Conservation (phyloP, 1,140 invertebrate species). For the Brachionus angularis region DNA sequence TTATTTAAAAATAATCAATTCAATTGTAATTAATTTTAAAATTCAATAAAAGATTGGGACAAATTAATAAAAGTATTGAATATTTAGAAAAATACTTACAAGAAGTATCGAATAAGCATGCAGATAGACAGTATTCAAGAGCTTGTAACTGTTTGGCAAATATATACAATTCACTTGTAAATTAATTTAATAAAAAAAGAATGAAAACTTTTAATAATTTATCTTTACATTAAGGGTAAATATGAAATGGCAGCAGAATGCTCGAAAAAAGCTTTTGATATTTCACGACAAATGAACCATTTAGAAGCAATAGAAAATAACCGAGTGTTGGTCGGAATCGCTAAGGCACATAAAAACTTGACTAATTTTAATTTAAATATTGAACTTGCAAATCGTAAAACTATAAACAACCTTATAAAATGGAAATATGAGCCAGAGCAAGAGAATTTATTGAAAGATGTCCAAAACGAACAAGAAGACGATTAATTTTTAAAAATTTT, state of each 20-base stretch:
- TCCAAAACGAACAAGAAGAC: neutral
- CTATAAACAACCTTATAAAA: slow-evolving; percentile 15
- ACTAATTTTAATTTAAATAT: slow-evolving; percentile 32
- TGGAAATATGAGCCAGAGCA: slow-evolving; percentile 37
- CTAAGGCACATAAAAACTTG: slow-evolving; percentile 5
- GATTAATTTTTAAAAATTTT: neutral
- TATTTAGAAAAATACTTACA: slow-evolving; percentile 41
- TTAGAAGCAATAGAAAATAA: slow-evolving; percentile 7
- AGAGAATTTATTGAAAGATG: slow-evolving; percentile 16
- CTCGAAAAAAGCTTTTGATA: slow-evolving; percentile 36
- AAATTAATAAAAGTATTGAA: slow-evolving; percentile 37
- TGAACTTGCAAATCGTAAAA: slow-evolving; percentile 4
- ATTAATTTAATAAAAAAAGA: neutral
- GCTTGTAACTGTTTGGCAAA: slow-evolving; percentile 29
- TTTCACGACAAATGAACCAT: slow-evolving; percentile 22
- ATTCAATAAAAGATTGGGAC: neutral
- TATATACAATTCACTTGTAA: slow-evolving; percentile 16
- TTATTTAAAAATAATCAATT: neutral
- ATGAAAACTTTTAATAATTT: neutral
- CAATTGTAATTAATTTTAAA: neutral
- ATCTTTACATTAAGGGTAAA: slow-evolving; percentile 11
- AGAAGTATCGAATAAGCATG: slow-evolving; percentile 3
- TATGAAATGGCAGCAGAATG: slow-evolving; percentile 31
- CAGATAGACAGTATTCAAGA: slow-evolving; percentile 20
- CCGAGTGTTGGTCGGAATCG: slow-evolving; percentile 20